phyloP scores from a whole-genome alignment of 2,113 vertebrate species.

The Scartelaos histophorus region DNA sequence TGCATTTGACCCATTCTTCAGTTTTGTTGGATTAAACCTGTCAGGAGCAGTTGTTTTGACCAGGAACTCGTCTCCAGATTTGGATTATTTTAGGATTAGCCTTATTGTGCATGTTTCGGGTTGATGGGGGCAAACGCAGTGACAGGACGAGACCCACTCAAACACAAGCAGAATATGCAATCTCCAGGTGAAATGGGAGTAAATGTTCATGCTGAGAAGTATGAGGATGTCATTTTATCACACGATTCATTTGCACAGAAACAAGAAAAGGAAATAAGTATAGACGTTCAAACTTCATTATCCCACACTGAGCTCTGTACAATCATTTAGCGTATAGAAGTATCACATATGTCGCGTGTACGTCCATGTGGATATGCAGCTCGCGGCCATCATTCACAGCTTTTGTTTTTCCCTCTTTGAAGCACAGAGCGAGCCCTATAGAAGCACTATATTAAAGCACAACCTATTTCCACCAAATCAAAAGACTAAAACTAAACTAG shows the following conservation, averaged over 20 bases:
- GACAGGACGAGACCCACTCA: too few relatives aligned
- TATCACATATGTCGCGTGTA: constrained; percentile 20
- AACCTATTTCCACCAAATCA: constrained; percentile 70
- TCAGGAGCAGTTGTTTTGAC: too few relatives aligned
- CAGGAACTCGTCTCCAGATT: too few relatives aligned
- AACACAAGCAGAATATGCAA: too few relatives aligned
- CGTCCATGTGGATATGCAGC: constrained; percentile 29
- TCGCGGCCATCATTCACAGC: constrained; percentile 52
- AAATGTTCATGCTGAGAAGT: too few relatives aligned
- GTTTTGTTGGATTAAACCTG: too few relatives aligned
- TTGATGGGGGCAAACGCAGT: too few relatives aligned
- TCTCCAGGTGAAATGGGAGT: too few relatives aligned
- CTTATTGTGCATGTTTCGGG: too few relatives aligned
- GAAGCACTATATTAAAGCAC: constrained; percentile 67
- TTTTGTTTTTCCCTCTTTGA: constrained; percentile 61
- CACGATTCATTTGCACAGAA: not conserved
- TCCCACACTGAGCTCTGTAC: constrained; percentile 9
- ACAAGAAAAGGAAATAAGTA: constrained; percentile 5
- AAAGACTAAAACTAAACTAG: too few relatives aligned
- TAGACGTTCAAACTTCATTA: constrained; percentile 13
- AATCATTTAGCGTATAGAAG: constrained; percentile 30
- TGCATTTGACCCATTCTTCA: too few relatives aligned
- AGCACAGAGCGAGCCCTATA: constrained; percentile 41
- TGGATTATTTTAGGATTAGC: too few relatives aligned
- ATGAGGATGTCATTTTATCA: not conserved